Evolutionary conservation across 2,113 vertebrate genomes (phyloP), one percentile per base, ranked within the genome.

Genomic region (Eurystomus gularis): DNA sequence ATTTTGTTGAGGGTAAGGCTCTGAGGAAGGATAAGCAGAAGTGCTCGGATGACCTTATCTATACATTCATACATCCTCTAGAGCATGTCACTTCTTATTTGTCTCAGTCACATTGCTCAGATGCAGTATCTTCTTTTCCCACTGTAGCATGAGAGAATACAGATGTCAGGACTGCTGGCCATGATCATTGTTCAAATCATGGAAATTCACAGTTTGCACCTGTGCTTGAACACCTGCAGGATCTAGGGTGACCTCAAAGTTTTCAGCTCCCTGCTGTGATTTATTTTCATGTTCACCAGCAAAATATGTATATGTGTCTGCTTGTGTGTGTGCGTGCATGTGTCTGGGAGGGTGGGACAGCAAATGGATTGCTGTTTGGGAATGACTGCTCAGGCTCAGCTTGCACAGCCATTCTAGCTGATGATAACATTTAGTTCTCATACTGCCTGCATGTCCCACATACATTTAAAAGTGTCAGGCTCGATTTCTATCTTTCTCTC

Each of bases 381-480:
- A 82, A 52, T 73, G 42, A 48, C 54, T 92, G 71, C 82, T 82
- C 21, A 78, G 69, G 33, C 40, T 62, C 13, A 79, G 44, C 58
- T 87, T 82, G 40, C 40, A 48, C 31, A 88, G 37, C 21, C 62
- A 39, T 75, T 11, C 55, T 71, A 86, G 66, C 54, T 83, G 42
- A 90, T 60, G 71, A 28, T 55, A 92, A 62, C 13, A 61, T 71
- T 72, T 77, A 75, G 35, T 40, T 93, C 31, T 86, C 35, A 42
- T 35, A 18, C 33, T 64, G 65, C 35, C 61, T 82, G 11, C 44
- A 33, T 61, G 65, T 69, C 88, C 83, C 3, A 4, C 54, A 51
- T 91, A 71, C 16, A 48, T 81, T 96, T 83, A 39, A 35, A 66
- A 88, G 35, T 93, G 86, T 88, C 86, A 82, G 19, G 26, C 52